Evolutionary conservation across 2,113 vertebrate species (phyloP), one percentile per base, ranked within the genome.

Genomic region (Phoxinus phoxinus): DNA sequence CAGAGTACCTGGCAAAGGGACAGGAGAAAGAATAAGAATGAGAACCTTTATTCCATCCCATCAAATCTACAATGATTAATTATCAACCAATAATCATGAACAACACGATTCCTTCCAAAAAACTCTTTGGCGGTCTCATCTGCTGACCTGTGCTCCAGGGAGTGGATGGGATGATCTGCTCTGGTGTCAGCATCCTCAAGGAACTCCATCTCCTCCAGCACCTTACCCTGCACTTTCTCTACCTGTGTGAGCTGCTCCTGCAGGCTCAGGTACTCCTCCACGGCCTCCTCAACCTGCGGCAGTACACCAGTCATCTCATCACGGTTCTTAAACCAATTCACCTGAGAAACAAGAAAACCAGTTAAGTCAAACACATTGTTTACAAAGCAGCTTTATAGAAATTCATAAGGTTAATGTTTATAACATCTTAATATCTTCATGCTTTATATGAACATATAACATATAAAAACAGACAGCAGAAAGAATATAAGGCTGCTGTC

Each of bases 271-370:
- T 99, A 98, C 86, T 99, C 97, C 27, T 96, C 97, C 84, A 99
- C 94, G 0, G 95, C 95, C 85, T 93, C 94, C 63, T 99, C 97
- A 92, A 99, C 89, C 90, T 98, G 98, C 2, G 97, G 98, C 88
- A 99, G 93, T 76, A 99, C 96, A 3, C 93, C 92, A 85, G 97
- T 93, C 97, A 99, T 98, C 92, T 99, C 98, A 3, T 99, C 98
- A 19, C 97, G 96, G 87, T 99, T 99, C 91, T 99, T 99, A 89
- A 99, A 99, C 98, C 98, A 99, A 93, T 99, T 99, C 81, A 99
- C 98, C 98, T 99, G 89, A 56, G 27, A 63, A 15, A 30, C 8
- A 37, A 30, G 19, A 25, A 63, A 63, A 63, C 19, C 19, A 58
- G 6, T 15, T 0, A 19, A 12, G 17, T 30, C 2, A 46, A 41